These are phyloP conservation scores for Pedicia rivosa DNA, from an alignment of 2,888 invertebrate species.

Conservation along the genomic window DNA sequence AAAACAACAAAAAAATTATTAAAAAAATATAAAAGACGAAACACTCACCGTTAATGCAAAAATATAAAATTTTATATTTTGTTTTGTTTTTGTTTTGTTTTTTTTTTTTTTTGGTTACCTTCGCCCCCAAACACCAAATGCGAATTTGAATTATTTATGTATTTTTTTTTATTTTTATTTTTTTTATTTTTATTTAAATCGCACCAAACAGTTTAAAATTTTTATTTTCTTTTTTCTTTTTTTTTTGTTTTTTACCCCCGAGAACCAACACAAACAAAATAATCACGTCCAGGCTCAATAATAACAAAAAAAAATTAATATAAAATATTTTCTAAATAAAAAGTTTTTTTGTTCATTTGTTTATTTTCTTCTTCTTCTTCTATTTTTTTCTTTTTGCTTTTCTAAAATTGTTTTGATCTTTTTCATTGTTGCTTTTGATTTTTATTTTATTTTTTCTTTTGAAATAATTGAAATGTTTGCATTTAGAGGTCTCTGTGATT, in stretches of 20 bases:
- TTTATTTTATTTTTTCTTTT: too few species aligned
- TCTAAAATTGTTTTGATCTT: too few species aligned
- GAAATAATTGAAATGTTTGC: too few species aligned
- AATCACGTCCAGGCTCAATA: slow-evolving; percentile 3
- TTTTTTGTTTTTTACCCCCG: slow-evolving; percentile 4
- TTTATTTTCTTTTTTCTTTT: slow-evolving; percentile 2
- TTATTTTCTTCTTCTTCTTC: too few species aligned
- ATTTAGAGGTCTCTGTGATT: too few species aligned
- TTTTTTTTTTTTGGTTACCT: too few species aligned
- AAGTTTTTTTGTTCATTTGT: too few species aligned
- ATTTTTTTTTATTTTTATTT: too few species aligned
- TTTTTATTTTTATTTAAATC: too few species aligned
- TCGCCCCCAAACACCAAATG: slow-evolving; percentile 7
- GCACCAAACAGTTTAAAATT: neutral
- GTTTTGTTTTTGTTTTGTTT: too few species aligned
- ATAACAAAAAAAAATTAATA: slow-evolving; percentile 1
- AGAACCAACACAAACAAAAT: slow-evolving; percentile 7
- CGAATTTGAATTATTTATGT: slow-evolving; percentile 1
- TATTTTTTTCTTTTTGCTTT: too few species aligned
- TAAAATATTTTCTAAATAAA: slow-evolving; percentile 2
- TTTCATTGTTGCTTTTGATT: too few species aligned
- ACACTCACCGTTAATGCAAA: slow-evolving; percentile 7
- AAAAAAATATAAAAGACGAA: slow-evolving; percentile 8
- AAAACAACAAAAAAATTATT: neutral
- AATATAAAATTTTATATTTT: neutral